These are phyloP conservation scores for Lepidonotus clava DNA, from an alignment of 2,888 invertebrate species.

Conservation along the genomic window DNA sequence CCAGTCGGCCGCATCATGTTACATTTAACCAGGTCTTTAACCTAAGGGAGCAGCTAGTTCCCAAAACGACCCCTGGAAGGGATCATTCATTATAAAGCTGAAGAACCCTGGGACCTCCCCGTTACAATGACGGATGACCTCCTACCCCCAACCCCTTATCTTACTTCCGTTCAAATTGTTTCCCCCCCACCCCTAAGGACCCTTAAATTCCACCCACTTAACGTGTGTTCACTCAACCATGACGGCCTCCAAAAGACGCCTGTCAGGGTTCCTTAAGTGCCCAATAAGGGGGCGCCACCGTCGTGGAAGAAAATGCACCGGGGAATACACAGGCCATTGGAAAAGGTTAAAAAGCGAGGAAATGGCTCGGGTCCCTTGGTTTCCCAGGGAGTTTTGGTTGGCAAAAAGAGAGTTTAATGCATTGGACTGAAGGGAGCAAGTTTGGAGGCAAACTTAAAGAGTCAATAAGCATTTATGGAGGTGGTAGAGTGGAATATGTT, in stretches of 20 bases:
- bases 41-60: not conserved
- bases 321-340: not conserved
- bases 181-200: not conserved
- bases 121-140: not conserved
- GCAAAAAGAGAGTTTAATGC: not conserved
- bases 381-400: not conserved
- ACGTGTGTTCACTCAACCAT: not conserved
- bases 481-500: no score
- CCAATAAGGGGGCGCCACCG: not conserved
- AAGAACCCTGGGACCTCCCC: no score
- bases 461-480: no score
- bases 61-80: no score
- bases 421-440: no score
- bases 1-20: not conserved
- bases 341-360: no score
- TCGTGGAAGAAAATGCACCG: not conserved
- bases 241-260: not conserved
- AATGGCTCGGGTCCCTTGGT: no score
- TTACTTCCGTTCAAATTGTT: not conserved
- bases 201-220: not conserved
- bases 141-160: not conserved
- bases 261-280: not conserved
- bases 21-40: not conserved
- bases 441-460: no score
- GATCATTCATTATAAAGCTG: no score